Percentiles rank a stretch among this genome's conserved stretches.
phyloP scores from a whole-genome alignment of 2,797 vertebrate species.

The Leuciscus waleckii region DNA sequence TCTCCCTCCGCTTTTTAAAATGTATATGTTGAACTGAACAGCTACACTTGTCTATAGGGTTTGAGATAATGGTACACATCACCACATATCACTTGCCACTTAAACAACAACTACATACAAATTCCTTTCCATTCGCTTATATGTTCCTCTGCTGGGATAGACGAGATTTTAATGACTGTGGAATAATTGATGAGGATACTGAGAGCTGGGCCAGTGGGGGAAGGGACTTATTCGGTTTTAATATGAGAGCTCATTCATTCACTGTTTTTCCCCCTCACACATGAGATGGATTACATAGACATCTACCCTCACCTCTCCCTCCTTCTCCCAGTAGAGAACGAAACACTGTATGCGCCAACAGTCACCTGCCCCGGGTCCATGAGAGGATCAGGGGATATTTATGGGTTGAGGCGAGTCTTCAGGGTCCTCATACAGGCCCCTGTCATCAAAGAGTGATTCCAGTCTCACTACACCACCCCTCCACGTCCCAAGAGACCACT shows the following conservation, averaged over 20 bases:
- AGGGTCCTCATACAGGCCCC: constrained; percentile 65
- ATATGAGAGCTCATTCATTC: constrained; percentile 56
- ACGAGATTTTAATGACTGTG: constrained; percentile 45
- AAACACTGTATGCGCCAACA: constrained; percentile 19
- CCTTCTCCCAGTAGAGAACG: constrained; percentile 17
- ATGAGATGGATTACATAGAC: constrained; percentile 58
- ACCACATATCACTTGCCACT: not conserved
- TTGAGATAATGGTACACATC: not conserved
- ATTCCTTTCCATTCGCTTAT: not conserved
- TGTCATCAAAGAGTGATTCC: constrained; percentile 81
- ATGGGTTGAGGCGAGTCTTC: constrained; percentile 69
- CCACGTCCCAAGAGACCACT: constrained; percentile 60
- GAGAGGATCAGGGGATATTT: constrained; percentile 79
- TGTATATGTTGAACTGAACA: not conserved
- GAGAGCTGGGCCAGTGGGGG: constrained; percentile 28
- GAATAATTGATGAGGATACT: constrained; percentile 62
- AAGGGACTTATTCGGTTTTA: constrained; percentile 50
- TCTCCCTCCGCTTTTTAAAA: constrained; percentile 2
- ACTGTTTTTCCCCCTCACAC: constrained; percentile 42
- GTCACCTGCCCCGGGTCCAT: constrained; percentile 39
- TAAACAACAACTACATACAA: not conserved
- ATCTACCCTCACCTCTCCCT: constrained; percentile 26
- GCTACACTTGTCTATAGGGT: not conserved
- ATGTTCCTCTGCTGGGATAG: constrained; percentile 19
- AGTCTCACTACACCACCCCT: constrained; percentile 65